Evolutionary conservation across 2,888 invertebrate species (phyloP).

Genomic region (Scaptomyza reducta): DNA sequence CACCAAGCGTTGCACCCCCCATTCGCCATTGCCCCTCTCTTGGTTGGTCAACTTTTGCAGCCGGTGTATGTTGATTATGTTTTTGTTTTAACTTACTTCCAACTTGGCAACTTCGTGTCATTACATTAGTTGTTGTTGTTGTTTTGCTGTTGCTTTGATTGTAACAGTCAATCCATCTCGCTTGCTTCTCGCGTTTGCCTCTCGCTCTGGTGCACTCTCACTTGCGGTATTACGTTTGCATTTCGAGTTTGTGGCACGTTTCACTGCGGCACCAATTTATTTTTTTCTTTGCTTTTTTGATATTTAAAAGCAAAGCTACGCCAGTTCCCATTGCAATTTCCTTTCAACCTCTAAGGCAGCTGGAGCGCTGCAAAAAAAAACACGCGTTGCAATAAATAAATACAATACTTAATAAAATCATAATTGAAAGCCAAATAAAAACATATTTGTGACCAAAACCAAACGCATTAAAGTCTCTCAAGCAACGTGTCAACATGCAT

Average conservation of each 20-base stretch:
- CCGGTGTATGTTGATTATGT: conserved; percentile 62
- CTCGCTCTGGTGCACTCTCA: conserved; percentile 41
- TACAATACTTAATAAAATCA: conserved; percentile 11
- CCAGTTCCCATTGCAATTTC: conserved; percentile 64
- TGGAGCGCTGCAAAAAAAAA: conserved; percentile 40
- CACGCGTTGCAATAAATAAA: conserved; percentile 28
- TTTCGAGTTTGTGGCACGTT: conserved; percentile 61
- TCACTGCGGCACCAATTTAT: conserved; percentile 56
- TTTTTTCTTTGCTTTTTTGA: conserved; percentile 65
- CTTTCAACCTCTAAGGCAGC: conserved; percentile 56
- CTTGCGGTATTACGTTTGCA: conserved; percentile 22
- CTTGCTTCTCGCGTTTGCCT: background rate
- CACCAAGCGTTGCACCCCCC: conserved; percentile 11
- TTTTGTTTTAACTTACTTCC: conserved; percentile 63
- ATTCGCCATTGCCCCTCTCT: background rate
- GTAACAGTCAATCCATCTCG: conserved; percentile 10
- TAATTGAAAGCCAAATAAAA: conserved; percentile 9
- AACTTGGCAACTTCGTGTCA: conserved; percentile 53
- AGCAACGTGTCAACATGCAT: conserved; percentile 57
- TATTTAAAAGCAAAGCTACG: conserved; percentile 68
- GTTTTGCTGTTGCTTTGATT: conserved; percentile 2
- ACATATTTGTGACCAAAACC: conserved; percentile 6
- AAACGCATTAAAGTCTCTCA: conserved; percentile 9
- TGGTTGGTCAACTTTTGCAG: conserved; percentile 47
- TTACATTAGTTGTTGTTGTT: conserved; percentile 27